Conservation (phyloP, 2,888 invertebrate genomes). For the Molanna angustata region DNA sequence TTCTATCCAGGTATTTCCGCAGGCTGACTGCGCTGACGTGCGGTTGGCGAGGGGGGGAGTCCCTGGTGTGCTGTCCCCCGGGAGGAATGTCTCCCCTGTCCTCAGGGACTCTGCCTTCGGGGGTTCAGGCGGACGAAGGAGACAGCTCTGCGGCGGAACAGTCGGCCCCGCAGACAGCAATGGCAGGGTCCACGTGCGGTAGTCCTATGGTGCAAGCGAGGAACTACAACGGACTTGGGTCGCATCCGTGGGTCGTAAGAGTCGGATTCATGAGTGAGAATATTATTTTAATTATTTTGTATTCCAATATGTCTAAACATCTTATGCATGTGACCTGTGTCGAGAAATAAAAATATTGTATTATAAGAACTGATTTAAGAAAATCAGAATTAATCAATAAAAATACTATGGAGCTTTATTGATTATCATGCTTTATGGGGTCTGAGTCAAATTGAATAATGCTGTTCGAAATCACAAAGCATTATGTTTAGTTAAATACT, state of each 20-base stretch:
- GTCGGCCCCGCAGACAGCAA: background rate
- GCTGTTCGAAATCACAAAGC: too few relatives aligned
- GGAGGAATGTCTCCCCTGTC: slow-evolving; percentile 42
- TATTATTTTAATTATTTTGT: too few relatives aligned
- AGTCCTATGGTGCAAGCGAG: slow-evolving; percentile 64
- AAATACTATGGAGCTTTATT: too few relatives aligned
- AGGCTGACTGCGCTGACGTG: slow-evolving; percentile 59
- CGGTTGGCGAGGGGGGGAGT: slow-evolving; percentile 57
- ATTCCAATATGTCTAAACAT: too few relatives aligned
- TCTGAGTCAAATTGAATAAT: too few relatives aligned
- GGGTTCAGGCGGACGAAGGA: slow-evolving; percentile 25
- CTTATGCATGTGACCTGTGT: too few relatives aligned
- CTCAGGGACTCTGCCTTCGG: slow-evolving; percentile 2
- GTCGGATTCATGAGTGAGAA: slow-evolving; percentile 72
- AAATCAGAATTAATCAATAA: too few relatives aligned
- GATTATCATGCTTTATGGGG: too few relatives aligned
- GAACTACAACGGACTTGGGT: slow-evolving; percentile 65
- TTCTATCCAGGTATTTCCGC: slow-evolving; percentile 46
- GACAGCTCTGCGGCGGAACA: slow-evolving; percentile 5
- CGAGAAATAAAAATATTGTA: too few relatives aligned
- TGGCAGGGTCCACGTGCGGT: slow-evolving; percentile 51
- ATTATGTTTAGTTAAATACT: too few relatives aligned
- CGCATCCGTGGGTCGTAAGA: slow-evolving; percentile 73
- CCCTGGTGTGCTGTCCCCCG: slow-evolving; percentile 61
- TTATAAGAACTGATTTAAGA: too few relatives aligned